These are phyloP conservation scores for Myzus persicae DNA, from an alignment of 1,140 invertebrate species.

Conservation along the genomic window DNA sequence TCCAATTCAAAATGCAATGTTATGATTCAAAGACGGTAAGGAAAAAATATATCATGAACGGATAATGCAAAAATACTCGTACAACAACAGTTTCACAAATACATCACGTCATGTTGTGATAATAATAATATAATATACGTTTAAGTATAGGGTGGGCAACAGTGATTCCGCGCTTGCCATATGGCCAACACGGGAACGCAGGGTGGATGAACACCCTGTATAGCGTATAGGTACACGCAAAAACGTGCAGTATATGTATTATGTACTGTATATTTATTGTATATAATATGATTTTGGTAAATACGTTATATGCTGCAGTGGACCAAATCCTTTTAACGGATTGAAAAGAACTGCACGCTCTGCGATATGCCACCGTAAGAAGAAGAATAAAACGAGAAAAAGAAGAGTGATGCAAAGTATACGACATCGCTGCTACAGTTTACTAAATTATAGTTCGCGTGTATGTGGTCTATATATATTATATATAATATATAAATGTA, in stretches of 20 bases:
- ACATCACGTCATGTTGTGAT: not conserved
- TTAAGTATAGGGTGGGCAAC: not conserved
- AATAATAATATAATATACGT: no score
- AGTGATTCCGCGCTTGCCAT: not conserved
- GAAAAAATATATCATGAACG: not conserved
- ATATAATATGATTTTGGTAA: not conserved
- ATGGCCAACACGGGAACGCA: not conserved
- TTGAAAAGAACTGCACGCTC: not conserved
- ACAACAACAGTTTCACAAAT: not conserved
- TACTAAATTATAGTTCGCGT: not conserved
- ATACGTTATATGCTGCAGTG: not conserved
- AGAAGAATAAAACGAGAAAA: not conserved
- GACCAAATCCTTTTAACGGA: not conserved
- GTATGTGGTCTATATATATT: not conserved
- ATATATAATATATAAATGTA: not conserved
- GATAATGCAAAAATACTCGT: not conserved
- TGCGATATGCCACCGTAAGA: not conserved
- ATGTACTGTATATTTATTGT: not conserved
- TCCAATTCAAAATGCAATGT: not conserved
- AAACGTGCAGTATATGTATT: no score
- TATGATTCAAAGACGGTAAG: not conserved
- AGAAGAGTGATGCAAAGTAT: not conserved
- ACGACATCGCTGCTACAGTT: not conserved
- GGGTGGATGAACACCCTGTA: not conserved
- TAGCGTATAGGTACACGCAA: not conserved